Evolutionary conservation across 1,140 invertebrate species (phyloP).

Genomic region (Ptiloglossa arizonensis): DNA sequence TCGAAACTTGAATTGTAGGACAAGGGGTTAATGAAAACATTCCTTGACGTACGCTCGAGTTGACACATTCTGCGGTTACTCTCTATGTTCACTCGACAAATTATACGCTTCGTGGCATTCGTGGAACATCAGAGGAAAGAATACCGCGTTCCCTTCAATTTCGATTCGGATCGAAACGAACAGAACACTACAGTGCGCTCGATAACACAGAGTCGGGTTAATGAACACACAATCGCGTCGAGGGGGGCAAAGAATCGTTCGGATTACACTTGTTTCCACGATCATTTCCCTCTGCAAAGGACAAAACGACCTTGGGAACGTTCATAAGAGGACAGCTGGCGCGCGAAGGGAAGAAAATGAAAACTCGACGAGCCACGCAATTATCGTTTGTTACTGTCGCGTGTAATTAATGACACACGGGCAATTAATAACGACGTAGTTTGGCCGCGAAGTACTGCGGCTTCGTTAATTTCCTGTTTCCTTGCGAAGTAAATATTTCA

Average conservation of each 20-base stretch:
- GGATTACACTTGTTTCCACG: conserved; percentile 1
- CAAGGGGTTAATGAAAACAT: conserved; percentile 2
- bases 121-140: neutral
- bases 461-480: neutral
- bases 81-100: conserved; percentile 14
- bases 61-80: neutral
- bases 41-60: neutral
- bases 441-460: neutral
- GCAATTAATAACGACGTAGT: neutral
- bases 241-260: conserved; percentile 4
- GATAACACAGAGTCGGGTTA: conserved; percentile 27
- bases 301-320: too few relatives aligned
- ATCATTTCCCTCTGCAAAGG: conserved; percentile 14
- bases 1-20: too few relatives aligned
- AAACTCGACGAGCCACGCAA: neutral
- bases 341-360: neutral
- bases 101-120: neutral
- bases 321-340: neutral
- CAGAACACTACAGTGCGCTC: neutral
- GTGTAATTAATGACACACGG: neutral
- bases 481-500: neutral
- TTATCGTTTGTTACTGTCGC: neutral
- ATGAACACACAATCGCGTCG: neutral
- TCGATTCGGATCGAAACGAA: neutral
- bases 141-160: neutral